Evolutionary conservation across 2,797 vertebrate species (phyloP), one percentile per base, ranked within the genome.

Genomic region (Meda fulgida): DNA sequence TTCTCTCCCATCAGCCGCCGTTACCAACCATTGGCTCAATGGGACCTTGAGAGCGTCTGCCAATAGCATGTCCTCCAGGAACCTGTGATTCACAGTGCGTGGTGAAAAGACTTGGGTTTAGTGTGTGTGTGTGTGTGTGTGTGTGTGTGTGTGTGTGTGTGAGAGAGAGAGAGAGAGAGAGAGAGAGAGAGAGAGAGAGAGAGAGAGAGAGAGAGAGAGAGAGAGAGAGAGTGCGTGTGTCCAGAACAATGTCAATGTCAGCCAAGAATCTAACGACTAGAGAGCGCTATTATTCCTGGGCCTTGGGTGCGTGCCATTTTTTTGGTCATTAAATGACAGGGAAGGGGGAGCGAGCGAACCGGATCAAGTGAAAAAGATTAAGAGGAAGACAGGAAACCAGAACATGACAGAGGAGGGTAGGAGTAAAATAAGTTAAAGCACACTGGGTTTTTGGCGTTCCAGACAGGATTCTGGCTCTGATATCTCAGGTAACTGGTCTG

Each of bases 161-260:
- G n/a, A n/a, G n/a, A n/a, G n/a, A n/a, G n/a, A n/a, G n/a, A n/a
- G n/a, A n/a, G n/a, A n/a, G n/a, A n/a, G n/a, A n/a, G n/a, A n/a
- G n/a, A n/a, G n/a, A n/a, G n/a, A n/a, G n/a, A n/a, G n/a, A n/a
- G n/a, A n/a, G n/a, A n/a, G n/a, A n/a, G n/a, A n/a, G n/a, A n/a
- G n/a, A n/a, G n/a, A n/a, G n/a, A n/a, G n/a, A n/a, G n/a, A n/a
- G n/a, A n/a, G n/a, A n/a, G n/a, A n/a, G n/a, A n/a, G n/a, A n/a
- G n/a, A 72, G 88, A 4, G 82, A 5, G 83, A 78, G 85, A 80
- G 88, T 69, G 69, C 88, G 80, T 88, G 87, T 83, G 88, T 90
- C 90, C 90, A 89, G 89, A 79, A 90, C 92, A 94, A 94, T 93
- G 93, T 94, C 92, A 94, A 94, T 93, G 93, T 94, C 93, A 94